Evolutionary conservation across 2,888 invertebrate genomes (phyloP).

Genomic region (Trissolcus brochymenae): DNA sequence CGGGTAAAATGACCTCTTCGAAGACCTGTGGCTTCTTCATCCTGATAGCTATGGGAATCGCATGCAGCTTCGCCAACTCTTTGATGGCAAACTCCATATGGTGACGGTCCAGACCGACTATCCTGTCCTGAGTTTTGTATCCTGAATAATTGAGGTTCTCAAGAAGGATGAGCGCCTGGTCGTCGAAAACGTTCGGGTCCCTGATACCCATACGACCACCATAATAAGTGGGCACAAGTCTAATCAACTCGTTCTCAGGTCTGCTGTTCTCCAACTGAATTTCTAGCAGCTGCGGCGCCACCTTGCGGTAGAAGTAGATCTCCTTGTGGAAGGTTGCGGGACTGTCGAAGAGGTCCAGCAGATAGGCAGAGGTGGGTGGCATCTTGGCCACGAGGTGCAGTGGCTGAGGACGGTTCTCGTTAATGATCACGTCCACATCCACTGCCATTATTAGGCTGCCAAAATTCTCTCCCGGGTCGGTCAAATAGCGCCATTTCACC

Average conservation of each 20-base stretch:
- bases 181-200: conserved; percentile 65
- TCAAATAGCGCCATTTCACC: conserved; percentile 70
- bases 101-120: conserved; percentile 66
- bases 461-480: conserved; percentile 74
- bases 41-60: conserved; percentile 66
- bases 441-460: conserved; percentile 72
- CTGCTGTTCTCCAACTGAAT: conserved; percentile 64
- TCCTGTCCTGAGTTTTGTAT: conserved; percentile 68
- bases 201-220: conserved; percentile 69
- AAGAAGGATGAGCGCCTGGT: conserved; percentile 69
- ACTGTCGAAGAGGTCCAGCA: conserved; percentile 71
- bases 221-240: conserved; percentile 66
- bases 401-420: conserved; percentile 59
- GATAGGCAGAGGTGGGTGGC: conserved; percentile 69
- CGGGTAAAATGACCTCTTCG: conserved; percentile 61
- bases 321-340: conserved; percentile 72
- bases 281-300: conserved; percentile 66
- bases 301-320: conserved; percentile 67
- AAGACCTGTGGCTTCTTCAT: conserved; percentile 68
- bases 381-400: conserved; percentile 71
- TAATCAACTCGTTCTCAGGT: conserved; percentile 60
- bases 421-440: conserved; percentile 57
- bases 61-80: conserved; percentile 71
- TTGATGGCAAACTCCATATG: conserved; percentile 67
- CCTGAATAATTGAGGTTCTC: conserved; percentile 70